phyloP scores from a whole-genome alignment of 2,797 vertebrate species.

The Pseudopleuronectes americanus region DNA sequence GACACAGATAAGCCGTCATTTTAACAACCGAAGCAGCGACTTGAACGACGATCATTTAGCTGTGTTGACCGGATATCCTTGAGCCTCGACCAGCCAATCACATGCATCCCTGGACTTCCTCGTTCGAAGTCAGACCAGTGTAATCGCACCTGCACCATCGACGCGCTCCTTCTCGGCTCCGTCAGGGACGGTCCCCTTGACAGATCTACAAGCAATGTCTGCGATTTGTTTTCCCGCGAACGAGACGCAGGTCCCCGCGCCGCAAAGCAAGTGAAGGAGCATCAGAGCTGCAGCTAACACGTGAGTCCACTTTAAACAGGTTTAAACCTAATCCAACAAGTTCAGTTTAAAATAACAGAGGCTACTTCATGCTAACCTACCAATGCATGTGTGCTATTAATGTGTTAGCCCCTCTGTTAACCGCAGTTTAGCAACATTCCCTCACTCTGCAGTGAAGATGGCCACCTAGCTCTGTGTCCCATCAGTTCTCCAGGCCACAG shows the following conservation, averaged over 20 bases:
- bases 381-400: background rate
- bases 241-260: conserved; percentile 34
- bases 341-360: accelerated
- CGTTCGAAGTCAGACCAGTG: conserved; percentile 15
- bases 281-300: background rate
- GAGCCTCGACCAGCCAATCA: conserved; percentile 56
- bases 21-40: background rate
- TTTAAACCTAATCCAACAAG: accelerated
- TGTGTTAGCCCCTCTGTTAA: no score
- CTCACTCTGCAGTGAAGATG: background rate
- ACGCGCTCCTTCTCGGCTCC: background rate
- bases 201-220: conserved; percentile 68
- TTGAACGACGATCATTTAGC: conserved; percentile 41
- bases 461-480: background rate
- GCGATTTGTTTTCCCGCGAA: conserved; percentile 79
- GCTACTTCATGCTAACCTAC: accelerated
- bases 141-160: conserved; percentile 41
- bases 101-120: conserved; percentile 10
- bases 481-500: background rate
- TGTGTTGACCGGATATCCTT: conserved; percentile 72
- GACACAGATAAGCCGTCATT: background rate
- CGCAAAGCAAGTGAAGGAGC: no score
- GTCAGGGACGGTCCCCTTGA: background rate
- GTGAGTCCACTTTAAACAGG: conserved; percentile 34
- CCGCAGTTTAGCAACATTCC: background rate